A percentile compares a stretch with the other conserved stretches of the same genome.
phyloP scores from a whole-genome alignment of 2,888 invertebrate genomes.

The Scotopteryx bipunctaria region DNA sequence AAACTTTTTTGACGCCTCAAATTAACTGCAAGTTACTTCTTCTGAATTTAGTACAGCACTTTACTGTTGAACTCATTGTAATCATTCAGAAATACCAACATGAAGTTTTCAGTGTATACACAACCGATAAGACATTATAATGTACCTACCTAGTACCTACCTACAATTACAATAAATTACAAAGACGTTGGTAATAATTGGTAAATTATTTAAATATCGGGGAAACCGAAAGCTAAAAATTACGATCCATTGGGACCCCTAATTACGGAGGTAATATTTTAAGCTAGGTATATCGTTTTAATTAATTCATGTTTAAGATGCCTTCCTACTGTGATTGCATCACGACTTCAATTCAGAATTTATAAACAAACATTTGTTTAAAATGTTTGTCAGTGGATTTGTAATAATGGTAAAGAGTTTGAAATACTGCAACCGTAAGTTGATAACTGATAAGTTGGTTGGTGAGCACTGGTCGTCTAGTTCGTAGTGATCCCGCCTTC shows the following conservation, averaged over 20 bases:
- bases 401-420: neutral
- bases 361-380: slow-evolving; percentile 24
- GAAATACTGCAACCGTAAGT: neutral
- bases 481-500: too few species aligned
- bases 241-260: slow-evolving; percentile 21
- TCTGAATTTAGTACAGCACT: too few species aligned
- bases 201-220: slow-evolving; percentile 24
- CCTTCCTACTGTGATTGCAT: slow-evolving; percentile 33
- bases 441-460: neutral
- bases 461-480: too few species aligned
- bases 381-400: slow-evolving; percentile 21
- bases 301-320: slow-evolving; percentile 32
- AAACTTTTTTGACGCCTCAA: too few species aligned
- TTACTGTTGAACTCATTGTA: too few species aligned
- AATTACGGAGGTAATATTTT: slow-evolving; percentile 22
- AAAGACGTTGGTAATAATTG: slow-evolving; percentile 13
- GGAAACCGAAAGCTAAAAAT: slow-evolving; percentile 15
- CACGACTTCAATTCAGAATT: slow-evolving; percentile 21
- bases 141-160: too few species aligned
- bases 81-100: too few species aligned
- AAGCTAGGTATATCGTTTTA: slow-evolving; percentile 28
- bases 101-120: too few species aligned
- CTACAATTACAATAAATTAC: too few species aligned
- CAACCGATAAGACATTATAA: too few species aligned
- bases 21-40: too few species aligned